These are phyloP conservation scores for Epicauta chinensis DNA, from an alignment of 1,140 invertebrate genomes.

Conservation along the genomic window DNA sequence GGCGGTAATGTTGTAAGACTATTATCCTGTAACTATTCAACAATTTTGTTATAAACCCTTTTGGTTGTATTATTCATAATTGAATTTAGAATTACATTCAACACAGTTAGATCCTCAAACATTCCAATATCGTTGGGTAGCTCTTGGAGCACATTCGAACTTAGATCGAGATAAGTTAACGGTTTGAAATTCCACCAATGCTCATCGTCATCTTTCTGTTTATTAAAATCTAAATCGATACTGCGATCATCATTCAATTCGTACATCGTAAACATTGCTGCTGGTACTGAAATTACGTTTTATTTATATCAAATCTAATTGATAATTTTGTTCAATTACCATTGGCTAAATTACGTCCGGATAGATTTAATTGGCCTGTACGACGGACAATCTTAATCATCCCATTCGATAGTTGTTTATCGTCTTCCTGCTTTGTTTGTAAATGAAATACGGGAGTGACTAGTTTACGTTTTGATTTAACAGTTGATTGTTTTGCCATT, in stretches of 20 bases:
- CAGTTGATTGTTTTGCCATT: slow-evolving; percentile 35
- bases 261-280: slow-evolving; percentile 75
- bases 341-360: slow-evolving; percentile 61
- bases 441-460: slow-evolving; percentile 62
- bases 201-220: slow-evolving; percentile 47
- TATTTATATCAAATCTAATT: not conserved
- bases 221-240: slow-evolving; percentile 56
- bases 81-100: slow-evolving; percentile 57
- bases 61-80: not conserved
- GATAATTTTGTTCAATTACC: slow-evolving; percentile 47
- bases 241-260: slow-evolving; percentile 60
- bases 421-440: slow-evolving; percentile 59
- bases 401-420: slow-evolving; percentile 56
- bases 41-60: slow-evolving; percentile 4
- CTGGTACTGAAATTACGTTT: slow-evolving; percentile 60
- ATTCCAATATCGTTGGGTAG: slow-evolving; percentile 64
- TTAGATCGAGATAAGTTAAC: slow-evolving; percentile 70
- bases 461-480: slow-evolving; percentile 39
- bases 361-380: slow-evolving; percentile 72
- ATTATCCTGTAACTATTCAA: slow-evolving; percentile 63
- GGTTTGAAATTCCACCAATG: slow-evolving; percentile 84
- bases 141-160: slow-evolving; percentile 64
- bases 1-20: slow-evolving; percentile 60
- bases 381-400: slow-evolving; percentile 71
- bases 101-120: slow-evolving; percentile 61